Base-by-base conservation (phyloP, 2,888 invertebrate species). In the Drosophila mulleri region DNA sequence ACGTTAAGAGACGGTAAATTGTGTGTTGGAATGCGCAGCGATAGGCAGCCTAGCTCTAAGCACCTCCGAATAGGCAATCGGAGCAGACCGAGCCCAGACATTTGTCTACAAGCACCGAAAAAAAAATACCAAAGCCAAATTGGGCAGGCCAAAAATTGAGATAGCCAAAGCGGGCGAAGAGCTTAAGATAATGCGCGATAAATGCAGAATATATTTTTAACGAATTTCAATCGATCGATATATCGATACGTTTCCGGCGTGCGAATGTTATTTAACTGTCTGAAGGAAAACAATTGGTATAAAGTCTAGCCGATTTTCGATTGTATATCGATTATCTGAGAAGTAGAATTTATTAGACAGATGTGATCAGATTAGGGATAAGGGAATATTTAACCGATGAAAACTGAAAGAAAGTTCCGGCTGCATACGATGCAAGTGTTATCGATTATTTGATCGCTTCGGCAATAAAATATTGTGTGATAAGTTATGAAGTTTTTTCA, bases 11-110 rank as follows among this genome's bases (percentile, higher is more conserved):
- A 74, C 83, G 67, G 58, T 73, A 72, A 78, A 73, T 70, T 76
- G 67, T 70, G 32, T 66, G 79, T 85, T 82, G 83, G 83, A 89
- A 85, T 89, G 81, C 86, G 57, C 6, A 44, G 80, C 80, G 86
- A 88, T 84, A 85, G 80, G 86, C 88, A 82, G 68, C 44, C 39
- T 6, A 20, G 66, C 67, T 62, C n/a, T 14, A 20, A 79, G 70
- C 83, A 61, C 41, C 52, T 53, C 60, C 63, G 44, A 53, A 45
- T n/a, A 58, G 53, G 63, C 77, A 64, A 63, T 35, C 14, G 29
- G 32, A 52, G 39, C 37, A 57, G 68, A 61, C 63, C 52, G 57
- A 53, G 54, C 32, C 61, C 41, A 74, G 57, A 73, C 62, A 59
- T 74, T 66, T 61, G 61, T 73, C 66, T 61, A 35, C 50, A 32